phyloP scores from a whole-genome alignment of 2,797 vertebrate genomes.

The Tokudaia tokunoshimensis region DNA sequence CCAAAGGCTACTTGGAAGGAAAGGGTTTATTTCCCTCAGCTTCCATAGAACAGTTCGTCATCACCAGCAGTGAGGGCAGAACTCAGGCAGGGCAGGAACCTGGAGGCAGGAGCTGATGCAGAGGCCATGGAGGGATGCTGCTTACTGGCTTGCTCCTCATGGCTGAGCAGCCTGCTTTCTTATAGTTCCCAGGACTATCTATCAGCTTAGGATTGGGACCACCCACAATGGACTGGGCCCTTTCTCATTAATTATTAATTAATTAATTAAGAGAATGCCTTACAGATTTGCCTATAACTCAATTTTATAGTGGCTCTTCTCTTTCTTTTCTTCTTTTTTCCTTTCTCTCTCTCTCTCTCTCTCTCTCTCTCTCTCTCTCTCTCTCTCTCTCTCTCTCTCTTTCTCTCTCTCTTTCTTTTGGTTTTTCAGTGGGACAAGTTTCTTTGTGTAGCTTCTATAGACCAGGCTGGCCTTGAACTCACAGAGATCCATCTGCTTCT shows the following conservation, averaged over 20 bases:
- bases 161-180: background rate
- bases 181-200: background rate
- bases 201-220: background rate
- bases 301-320: background rate
- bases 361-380: too few species aligned
- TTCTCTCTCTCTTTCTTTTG: too few species aligned
- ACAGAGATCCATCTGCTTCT: background rate
- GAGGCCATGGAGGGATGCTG: too few species aligned
- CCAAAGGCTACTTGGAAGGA: background rate
- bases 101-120: too few species aligned
- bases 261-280: background rate
- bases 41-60: background rate
- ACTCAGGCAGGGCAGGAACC: background rate
- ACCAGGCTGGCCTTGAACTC: background rate
- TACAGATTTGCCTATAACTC: background rate
- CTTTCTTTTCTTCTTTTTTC: too few species aligned
- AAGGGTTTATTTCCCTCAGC: background rate
- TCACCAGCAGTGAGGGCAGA: background rate
- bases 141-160: background rate
- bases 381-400: accelerated
- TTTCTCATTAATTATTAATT: background rate
- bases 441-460: background rate
- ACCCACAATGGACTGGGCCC: background rate
- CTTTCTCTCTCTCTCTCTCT: too few species aligned
- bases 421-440: background rate